Base-by-base conservation (phyloP, 2,888 invertebrate genomes). In the Alentia gelatinosa region DNA sequence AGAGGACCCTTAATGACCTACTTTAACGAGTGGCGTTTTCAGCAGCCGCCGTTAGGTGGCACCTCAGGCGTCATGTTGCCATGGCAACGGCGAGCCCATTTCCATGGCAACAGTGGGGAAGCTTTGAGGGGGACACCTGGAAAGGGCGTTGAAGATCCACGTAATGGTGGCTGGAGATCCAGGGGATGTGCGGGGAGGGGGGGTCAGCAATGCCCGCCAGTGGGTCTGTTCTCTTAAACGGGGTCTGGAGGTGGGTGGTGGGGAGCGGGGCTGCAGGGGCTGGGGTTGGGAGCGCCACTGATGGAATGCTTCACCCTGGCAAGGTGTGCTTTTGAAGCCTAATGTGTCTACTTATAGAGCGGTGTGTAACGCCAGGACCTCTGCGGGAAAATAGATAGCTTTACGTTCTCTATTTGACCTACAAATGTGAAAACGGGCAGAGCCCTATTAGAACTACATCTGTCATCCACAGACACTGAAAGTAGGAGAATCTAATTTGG, bases 41-140 rank as follows among this genome's bases (percentile, higher is more conserved):
- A 79, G 37, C 79, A 79, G 79, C 37, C 79, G 79, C 37, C 79
- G 79, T 7, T 39, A 79, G n/a, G 79, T 19, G 39, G 79, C 39
- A 79, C 37, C 79, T 79, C 79, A 47, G 86, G 86, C 86, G 86
- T 86, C 86, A 86, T 5, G 86, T 86, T 30, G 33, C 50, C 86
- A 47, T 86, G 86, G 50, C 86, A 30, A 86, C 86, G 86, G 39
- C 47, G 15, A 5, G 47, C 86, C 47, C 42, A 86, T 86, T 86
- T 86, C 86, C 86, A 86, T 86, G 47, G 86, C 50, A 33, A 86
- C 86, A 7, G 15, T n/a, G 30, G 26, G 42, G 86, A 15, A 30
- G 86, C 35, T 86, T 83, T 83, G 40, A 83, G 40, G 35, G 30
- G 83, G 26, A 40, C 83, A 40, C 83, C 39, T 40, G 83, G 39